A percentile compares a stretch with the other conserved stretches of the same genome.
phyloP scores from a whole-genome alignment of 2,113 vertebrate species.

The Coreoperca whiteheadi region DNA sequence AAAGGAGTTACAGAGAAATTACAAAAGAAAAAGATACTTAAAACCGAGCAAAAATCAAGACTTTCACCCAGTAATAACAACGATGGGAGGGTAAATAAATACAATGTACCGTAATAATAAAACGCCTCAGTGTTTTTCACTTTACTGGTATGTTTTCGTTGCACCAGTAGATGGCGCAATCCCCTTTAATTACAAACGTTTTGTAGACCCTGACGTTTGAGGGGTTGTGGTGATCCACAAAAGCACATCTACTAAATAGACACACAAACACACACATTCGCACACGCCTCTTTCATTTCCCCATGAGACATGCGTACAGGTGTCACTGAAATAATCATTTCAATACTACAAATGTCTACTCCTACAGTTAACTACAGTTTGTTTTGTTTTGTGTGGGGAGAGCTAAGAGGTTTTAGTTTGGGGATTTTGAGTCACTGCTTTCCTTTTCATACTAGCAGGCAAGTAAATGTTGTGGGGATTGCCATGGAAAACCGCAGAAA shows the following conservation, averaged over 20 bases:
- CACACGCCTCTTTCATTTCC: not conserved
- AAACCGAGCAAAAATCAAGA: not conserved
- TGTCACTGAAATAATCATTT: not conserved
- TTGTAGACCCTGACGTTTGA: not conserved
- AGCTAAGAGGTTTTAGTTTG: not conserved
- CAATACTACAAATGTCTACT: not conserved
- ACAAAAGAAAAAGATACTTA: not conserved
- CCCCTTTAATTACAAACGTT: not conserved
- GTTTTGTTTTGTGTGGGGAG: not conserved
- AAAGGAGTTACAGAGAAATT: not conserved
- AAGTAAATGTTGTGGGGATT: slow-evolving; percentile 38
- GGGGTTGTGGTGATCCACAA: not conserved
- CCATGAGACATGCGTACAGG: not conserved
- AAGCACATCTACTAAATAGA: not conserved
- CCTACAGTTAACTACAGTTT: not conserved
- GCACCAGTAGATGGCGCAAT: slow-evolving; percentile 42
- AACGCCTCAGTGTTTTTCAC: not conserved
- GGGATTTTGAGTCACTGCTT: not conserved
- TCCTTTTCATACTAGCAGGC: not conserved
- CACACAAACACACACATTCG: not conserved
- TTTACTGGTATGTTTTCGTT: not conserved
- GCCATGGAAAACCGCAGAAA: slow-evolving; percentile 43
- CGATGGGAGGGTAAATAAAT: not conserved
- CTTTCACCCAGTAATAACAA: not conserved
- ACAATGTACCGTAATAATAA: not conserved